Evolutionary conservation across 2,113 vertebrate species (phyloP), one percentile per base, ranked within the genome.

Genomic region (Oreochromis aureus): DNA sequence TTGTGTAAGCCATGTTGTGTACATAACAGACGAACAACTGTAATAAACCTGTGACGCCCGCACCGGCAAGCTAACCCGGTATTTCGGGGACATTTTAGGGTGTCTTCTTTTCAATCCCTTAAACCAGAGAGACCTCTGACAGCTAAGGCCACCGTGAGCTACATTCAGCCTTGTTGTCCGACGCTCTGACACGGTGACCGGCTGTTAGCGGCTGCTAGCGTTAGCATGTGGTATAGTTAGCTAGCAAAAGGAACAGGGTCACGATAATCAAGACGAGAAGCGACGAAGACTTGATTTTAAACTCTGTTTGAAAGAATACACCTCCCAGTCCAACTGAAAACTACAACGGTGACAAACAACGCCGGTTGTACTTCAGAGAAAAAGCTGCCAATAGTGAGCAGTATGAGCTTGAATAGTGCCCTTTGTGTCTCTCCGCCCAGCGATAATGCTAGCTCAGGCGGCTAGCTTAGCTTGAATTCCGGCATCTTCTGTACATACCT

Each of bases 401-500:
- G 6, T 3, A 46, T 53, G 89, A 89, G 87, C 76, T 59, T 81
- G 63, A 79, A 82, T 59, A 12, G 69, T 93, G 89, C 73, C 94
- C 95, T 95, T 95, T 95, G 95, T 95, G 91, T 92, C 80, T 63
- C 51, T 86, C 79, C 61, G 58, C 81, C 81, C 83, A 48, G 82
- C 27, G 27, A 58, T 89, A 87, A 90, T 76, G n/a, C 69, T 91
- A 87, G 90, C 89, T 46, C 18, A 10, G 39, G 32, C 46, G 27
- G 54, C 32, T 88, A 86, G 86, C 89, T 53, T 63, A 12, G 69
- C 63, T 53, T 44, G 80, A 89, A 93, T 86, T 84, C 81, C 71
- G 71, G 69, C 63, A 12, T 66, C 48, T 85, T 73, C 5, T 11
- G 22, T 83, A 83, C 91, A 76, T 83, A 99, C 98, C 98, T 98